Percentiles rank a stretch among this genome's conserved stretches.
Conservation (phyloP, 2,113 vertebrate genomes). For the Hydrochoerus hydrochaeris region DNA sequence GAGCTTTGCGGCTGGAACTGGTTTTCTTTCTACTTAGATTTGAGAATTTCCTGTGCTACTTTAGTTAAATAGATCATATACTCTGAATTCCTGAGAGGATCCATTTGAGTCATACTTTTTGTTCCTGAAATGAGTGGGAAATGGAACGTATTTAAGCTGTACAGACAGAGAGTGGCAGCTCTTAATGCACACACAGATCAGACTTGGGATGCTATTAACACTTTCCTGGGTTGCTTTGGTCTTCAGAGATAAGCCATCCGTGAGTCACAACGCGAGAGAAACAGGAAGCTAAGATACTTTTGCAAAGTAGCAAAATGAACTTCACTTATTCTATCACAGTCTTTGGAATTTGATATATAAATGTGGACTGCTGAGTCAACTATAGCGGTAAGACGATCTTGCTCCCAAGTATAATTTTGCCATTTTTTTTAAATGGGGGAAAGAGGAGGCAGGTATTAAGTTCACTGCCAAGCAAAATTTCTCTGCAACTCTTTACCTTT, state of each 20-base stretch:
- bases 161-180: background rate
- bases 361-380: conserved; percentile 23
- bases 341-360: conserved; percentile 1
- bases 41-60: background rate
- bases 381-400: background rate
- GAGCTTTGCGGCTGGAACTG: background rate
- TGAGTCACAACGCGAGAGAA: background rate
- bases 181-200: background rate
- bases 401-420: conserved; percentile 26
- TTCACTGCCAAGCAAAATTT: conserved; percentile 50
- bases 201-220: background rate
- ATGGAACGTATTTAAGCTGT: background rate
- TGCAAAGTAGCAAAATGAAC: background rate
- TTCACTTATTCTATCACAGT: background rate
- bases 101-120: background rate
- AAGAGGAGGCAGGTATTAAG: conserved; percentile 41
- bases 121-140: background rate
- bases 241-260: background rate
- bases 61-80: background rate
- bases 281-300: background rate
- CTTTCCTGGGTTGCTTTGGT: background rate
- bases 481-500: background rate
- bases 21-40: background rate
- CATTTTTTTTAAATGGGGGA: conserved; percentile 22
- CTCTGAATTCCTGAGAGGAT: background rate